Evolutionary conservation across 2,888 invertebrate species (phyloP), one percentile per base, ranked within the genome.

Genomic region (Muschampia plurimacula): DNA sequence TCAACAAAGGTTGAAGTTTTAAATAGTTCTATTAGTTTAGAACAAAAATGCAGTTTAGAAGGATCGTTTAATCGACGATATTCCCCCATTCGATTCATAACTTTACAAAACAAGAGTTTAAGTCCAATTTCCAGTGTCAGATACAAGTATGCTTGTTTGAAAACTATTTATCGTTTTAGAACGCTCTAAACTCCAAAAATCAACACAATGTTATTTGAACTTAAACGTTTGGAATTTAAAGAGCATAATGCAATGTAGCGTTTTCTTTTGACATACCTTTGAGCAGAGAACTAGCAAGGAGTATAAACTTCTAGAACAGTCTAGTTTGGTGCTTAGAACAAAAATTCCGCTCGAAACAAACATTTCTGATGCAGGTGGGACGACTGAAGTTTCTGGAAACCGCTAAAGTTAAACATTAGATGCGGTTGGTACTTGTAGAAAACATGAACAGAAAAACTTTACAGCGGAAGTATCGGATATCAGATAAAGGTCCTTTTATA

Each of bases 341-440:
- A 72, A 72, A 72, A 72, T 72, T 67, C 67, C 67, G 28, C 62
- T 52, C 22, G 52, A 55, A 71, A 55, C 67, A 72, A 41, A 36
- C 70, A 59, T 59, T 65, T 65, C 72, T 44, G 67, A 71, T 66
- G 28, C 67, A 72, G 72, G 72, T 72, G 52, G 36, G 63, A 62
- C 63, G 55, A n/a, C 22, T 13, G 52, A 67, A 72, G 55, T 67
- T 72, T 65, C 57, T 63, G 62, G 63, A 22, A 72, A 67, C 72
- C 72, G 41, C 66, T 66, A 67, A 72, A 72, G 72, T 72, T 72
- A 32, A 72, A 67, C 72, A 67, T 67, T 72, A 67, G 67, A 67
- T 62, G 72, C 72, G 63, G 72, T 67, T 72, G 55, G 69, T 62
- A 41, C 46, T 68, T 62, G 46, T 46, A 6, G 57, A 66, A 32